Percentiles rank a stretch among this genome's conserved stretches.
Conservation (phyloP, 2,888 invertebrate species). For the Pterostichus niger region DNA sequence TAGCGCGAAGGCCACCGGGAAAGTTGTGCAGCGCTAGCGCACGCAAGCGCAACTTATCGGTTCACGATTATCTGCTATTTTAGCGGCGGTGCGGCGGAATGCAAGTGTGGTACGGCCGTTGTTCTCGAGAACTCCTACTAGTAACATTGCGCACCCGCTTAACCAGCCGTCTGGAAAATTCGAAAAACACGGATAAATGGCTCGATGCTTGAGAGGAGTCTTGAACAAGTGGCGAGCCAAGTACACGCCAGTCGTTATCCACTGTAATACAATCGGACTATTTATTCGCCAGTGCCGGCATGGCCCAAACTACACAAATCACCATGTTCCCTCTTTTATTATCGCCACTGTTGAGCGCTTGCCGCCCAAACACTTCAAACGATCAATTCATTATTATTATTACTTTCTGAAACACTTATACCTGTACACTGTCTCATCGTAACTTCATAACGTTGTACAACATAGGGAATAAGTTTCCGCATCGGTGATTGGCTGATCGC, state of each 20-base stretch:
- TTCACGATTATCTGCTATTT: constrained; percentile 63
- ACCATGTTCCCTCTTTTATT: not conserved
- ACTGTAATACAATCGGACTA: constrained; percentile 39
- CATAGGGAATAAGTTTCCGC: too few relatives aligned
- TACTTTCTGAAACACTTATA: too few relatives aligned
- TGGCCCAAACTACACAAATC: not conserved
- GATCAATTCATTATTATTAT: too few relatives aligned
- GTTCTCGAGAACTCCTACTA: constrained; percentile 23
- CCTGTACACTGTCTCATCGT: too few relatives aligned
- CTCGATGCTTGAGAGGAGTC: not conserved
- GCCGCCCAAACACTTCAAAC: too few relatives aligned
- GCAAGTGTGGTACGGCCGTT: constrained; percentile 29
- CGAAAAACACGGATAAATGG: constrained; percentile 62
- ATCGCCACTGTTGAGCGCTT: too few relatives aligned
- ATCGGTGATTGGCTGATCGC: too few relatives aligned
- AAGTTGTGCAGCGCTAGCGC: constrained; percentile 52
- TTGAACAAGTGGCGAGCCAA: constrained; percentile 42
- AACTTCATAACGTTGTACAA: too few relatives aligned
- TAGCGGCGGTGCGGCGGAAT: constrained; percentile 54
- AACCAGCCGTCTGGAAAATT: constrained; percentile 58
- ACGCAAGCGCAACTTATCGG: constrained; percentile 61
- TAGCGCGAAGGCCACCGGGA: constrained; percentile 59
- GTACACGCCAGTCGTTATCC: constrained; percentile 37
- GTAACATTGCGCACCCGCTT: not conserved
- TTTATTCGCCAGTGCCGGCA: constrained; percentile 16